Evolutionary conservation across 2,113 vertebrate genomes (phyloP).

Genomic region (Alosa alosa): DNA sequence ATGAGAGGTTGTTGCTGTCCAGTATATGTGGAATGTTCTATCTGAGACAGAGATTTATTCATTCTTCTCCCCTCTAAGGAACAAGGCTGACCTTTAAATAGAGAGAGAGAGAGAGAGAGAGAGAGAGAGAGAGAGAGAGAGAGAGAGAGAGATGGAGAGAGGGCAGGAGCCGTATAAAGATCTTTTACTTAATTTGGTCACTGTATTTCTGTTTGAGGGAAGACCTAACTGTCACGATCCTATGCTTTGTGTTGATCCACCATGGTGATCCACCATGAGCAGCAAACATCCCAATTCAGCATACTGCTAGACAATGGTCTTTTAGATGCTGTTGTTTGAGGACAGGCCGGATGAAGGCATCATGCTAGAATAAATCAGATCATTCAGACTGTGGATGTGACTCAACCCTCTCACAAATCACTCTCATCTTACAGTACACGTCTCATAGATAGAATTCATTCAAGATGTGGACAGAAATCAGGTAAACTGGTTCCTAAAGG

Average conservation of each 20-base stretch:
- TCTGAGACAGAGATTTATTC: background rate
- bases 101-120: background rate
- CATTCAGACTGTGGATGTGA: background rate
- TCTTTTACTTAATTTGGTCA: background rate
- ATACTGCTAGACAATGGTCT: background rate
- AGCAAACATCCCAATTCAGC: background rate
- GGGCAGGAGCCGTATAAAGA: background rate
- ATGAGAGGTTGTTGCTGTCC: background rate
- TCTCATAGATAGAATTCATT: background rate
- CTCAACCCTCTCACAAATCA: background rate
- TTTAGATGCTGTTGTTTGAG: background rate
- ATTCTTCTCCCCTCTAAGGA: background rate
- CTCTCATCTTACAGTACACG: background rate
- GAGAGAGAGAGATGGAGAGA: background rate
- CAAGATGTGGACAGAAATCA: background rate
- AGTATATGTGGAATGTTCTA: background rate
- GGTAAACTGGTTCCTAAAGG: background rate
- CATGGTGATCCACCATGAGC: no score
- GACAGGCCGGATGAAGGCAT: background rate
- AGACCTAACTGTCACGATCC: background rate
- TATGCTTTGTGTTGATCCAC: no score
- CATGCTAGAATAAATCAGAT: background rate
- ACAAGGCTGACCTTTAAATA: background rate
- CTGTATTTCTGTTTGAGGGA: background rate
- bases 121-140: background rate